Percentiles rank a stretch among this genome's conserved stretches.
Conservation (phyloP, 2,797 vertebrate genomes). For the Cephalopachus bancanus region DNA sequence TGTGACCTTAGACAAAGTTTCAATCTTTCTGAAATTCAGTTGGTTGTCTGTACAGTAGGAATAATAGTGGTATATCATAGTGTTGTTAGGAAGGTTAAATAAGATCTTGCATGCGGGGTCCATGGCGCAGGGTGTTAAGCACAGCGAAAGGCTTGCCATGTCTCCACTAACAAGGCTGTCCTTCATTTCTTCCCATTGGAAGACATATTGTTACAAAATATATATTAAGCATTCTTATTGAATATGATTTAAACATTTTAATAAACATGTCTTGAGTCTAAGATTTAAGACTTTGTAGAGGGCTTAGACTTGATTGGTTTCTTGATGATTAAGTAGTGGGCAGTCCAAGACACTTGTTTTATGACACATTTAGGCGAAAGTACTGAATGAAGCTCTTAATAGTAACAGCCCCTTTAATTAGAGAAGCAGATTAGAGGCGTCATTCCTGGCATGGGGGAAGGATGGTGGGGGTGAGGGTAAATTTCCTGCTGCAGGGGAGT, state of each 20-base stretch:
- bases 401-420: conserved; percentile 36
- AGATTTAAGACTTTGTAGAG: conserved; percentile 62
- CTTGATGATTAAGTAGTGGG: conserved; percentile 51
- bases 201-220: conserved; percentile 51
- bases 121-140: too few relatives aligned
- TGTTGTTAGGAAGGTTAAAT: background rate
- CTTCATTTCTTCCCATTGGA: conserved; percentile 45
- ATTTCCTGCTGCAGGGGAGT: background rate
- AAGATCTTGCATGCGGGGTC: background rate
- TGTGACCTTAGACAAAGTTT: background rate
- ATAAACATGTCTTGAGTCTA: conserved; percentile 50
- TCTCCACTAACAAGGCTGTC: conserved; percentile 1
- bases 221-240: conserved; percentile 48
- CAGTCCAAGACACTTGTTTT: conserved; percentile 50
- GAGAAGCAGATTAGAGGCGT: background rate
- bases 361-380: conserved; percentile 39
- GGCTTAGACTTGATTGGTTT: conserved; percentile 16
- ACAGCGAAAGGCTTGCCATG: background rate
- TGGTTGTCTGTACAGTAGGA: background rate
- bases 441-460: background rate
- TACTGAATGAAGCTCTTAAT: background rate
- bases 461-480: too few relatives aligned
- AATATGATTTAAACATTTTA: conserved; percentile 47
- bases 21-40: background rate
- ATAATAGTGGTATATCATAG: background rate